These are phyloP conservation scores for Trissolcus brochymenae DNA, from an alignment of 2,888 invertebrate species.

Conservation along the genomic window DNA sequence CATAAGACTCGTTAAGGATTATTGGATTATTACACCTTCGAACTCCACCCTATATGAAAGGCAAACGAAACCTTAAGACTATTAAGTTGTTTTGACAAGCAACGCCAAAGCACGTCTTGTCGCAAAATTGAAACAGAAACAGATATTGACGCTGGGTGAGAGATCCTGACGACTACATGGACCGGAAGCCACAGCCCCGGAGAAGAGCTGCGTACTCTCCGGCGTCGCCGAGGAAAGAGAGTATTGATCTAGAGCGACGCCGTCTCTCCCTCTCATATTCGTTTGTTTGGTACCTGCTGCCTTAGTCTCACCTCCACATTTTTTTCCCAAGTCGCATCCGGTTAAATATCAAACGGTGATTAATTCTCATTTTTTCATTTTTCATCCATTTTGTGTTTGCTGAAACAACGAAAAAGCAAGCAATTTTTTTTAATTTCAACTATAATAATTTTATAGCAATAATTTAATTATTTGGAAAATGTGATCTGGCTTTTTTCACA, in stretches of 20 bases:
- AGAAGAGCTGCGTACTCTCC: slow-evolving; percentile 28
- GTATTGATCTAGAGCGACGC: slow-evolving; percentile 75
- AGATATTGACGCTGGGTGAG: background rate
- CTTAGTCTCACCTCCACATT: background rate
- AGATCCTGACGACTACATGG: background rate
- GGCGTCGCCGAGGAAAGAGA: slow-evolving; percentile 66
- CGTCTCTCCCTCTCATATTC: slow-evolving; percentile 49
- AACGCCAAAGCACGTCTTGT: no score
- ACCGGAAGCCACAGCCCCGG: background rate
- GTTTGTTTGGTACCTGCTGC: slow-evolving; percentile 37
- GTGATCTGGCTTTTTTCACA: background rate
- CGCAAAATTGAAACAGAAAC: no score
- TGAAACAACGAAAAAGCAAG: background rate
- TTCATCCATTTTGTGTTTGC: slow-evolving; percentile 19
- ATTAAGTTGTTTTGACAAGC: no score
- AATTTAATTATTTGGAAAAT: no score
- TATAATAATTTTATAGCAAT: no score
- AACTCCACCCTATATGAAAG: no score
- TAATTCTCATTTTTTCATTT: slow-evolving; percentile 12
- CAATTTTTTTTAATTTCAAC: no score
- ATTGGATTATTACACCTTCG: no score
- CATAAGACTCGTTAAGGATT: no score
- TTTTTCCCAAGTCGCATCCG: background rate
- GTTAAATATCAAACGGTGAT: slow-evolving; percentile 22
- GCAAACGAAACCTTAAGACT: no score